These are phyloP conservation scores for Yponomeuta sedellus DNA, from an alignment of 2,888 invertebrate species.

Conservation along the genomic window DNA sequence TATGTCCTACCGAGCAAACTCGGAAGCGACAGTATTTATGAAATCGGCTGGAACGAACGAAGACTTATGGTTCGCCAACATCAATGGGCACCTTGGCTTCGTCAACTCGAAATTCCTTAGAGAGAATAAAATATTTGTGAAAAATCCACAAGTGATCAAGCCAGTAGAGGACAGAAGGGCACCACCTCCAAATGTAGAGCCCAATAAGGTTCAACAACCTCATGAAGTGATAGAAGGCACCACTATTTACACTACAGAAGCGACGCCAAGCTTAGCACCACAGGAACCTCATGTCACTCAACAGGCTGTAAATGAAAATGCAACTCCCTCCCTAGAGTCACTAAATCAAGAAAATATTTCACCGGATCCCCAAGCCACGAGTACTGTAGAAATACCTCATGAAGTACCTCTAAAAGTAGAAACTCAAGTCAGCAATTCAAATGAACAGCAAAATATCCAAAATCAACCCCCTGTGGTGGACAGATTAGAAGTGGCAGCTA, in stretches of 20 bases:
- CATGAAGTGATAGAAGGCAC: conserved; percentile 82
- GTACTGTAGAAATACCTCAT: neutral
- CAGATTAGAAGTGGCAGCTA: neutral
- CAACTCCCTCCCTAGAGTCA: conserved; percentile 11
- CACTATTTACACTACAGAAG: conserved; percentile 67
- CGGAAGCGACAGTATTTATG: conserved; percentile 79
- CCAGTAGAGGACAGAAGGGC: conserved; percentile 31
- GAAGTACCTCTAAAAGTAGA: neutral
- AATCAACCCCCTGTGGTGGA: neutral
- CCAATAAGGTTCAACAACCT: conserved; percentile 57
- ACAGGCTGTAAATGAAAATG: conserved; percentile 3
- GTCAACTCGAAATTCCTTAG: conserved; percentile 75
- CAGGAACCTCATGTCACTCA: conserved; percentile 6
- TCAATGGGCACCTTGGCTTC: conserved; percentile 82
- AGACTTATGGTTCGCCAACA: conserved; percentile 82
- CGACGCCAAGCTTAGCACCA: conserved; percentile 23
- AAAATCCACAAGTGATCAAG: conserved; percentile 49
- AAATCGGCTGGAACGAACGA: conserved; percentile 80
- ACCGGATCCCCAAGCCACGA: neutral
- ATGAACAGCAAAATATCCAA: neutral
- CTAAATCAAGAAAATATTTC: neutral
- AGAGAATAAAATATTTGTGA: conserved; percentile 75
- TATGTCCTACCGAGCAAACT: conserved; percentile 78
- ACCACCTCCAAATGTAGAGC: conserved; percentile 34
- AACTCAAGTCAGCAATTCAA: neutral